Percentiles rank a stretch among this genome's conserved stretches.
phyloP scores from a whole-genome alignment of 2,113 vertebrate genomes.

The Okapia johnstoni region DNA sequence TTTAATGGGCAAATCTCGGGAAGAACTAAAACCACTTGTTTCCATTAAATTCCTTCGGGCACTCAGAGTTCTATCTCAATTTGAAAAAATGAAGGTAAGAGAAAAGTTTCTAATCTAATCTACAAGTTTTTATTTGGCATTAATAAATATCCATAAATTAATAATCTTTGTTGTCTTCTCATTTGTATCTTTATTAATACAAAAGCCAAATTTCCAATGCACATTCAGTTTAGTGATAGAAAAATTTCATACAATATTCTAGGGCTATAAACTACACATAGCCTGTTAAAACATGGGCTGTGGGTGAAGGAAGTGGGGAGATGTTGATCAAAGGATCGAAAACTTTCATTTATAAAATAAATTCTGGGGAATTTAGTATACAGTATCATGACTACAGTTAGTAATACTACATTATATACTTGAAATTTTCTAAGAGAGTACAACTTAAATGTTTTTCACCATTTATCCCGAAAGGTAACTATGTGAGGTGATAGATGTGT shows the following conservation, averaged over 20 bases:
- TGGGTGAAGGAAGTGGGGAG: not conserved
- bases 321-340: not conserved
- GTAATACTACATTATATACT: not conserved
- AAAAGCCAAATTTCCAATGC: not conserved
- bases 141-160: not conserved
- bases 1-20: conserved; percentile 86
- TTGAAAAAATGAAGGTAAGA: conserved; percentile 98
- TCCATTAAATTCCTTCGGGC: conserved; percentile 95
- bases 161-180: not conserved
- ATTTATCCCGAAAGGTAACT: not conserved
- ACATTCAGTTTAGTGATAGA: not conserved
- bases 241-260: not conserved
- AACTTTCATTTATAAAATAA: not conserved
- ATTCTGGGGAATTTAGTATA: not conserved
- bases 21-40: conserved; percentile 78
- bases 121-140: not conserved
- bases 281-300: not conserved
- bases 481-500: not conserved
- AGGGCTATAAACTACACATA: not conserved
- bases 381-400: not conserved
- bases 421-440: not conserved
- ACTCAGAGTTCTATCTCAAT: conserved; percentile 93
- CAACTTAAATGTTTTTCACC: not conserved
- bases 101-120: not conserved
- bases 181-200: not conserved